phyloP scores from a whole-genome alignment of 2,888 invertebrate genomes.

The Catocala nupta region DNA sequence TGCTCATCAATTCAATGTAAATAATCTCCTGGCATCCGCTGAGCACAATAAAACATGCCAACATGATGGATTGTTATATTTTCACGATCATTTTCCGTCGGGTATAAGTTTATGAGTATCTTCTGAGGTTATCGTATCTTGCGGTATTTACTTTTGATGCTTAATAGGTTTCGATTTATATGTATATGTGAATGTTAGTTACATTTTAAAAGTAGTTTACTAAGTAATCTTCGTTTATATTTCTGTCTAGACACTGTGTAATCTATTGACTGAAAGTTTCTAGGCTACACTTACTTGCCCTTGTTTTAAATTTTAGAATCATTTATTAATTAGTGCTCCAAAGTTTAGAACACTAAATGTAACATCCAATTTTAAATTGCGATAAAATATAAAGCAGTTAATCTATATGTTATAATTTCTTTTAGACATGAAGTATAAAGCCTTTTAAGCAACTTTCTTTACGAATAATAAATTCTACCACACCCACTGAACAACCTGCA shows the following conservation, averaged over 20 bases:
- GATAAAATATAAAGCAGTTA: not conserved
- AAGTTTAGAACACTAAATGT: not conserved
- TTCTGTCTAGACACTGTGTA: not conserved
- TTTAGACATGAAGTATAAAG: not conserved
- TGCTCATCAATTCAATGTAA: conserved; percentile 83
- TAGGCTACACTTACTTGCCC: conserved; percentile 5
- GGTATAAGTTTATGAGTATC: conserved; percentile 51
- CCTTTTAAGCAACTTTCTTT: conserved; percentile 13
- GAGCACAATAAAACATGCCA: conserved; percentile 75
- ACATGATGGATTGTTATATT: conserved; percentile 78
- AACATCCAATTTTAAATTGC: conserved; percentile 4
- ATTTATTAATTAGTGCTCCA: conserved; percentile 6
- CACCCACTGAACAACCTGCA: conserved; percentile 35
- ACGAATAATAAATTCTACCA: conserved; percentile 32
- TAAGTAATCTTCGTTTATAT: not conserved
- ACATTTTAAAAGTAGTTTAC: not conserved
- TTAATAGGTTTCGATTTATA: conserved; percentile 1
- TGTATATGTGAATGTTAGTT: not conserved
- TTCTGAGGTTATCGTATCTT: conserved; percentile 41
- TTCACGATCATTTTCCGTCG: conserved; percentile 64
- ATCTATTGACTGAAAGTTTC: not conserved
- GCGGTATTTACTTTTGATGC: conserved; percentile 21
- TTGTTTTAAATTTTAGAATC: conserved; percentile 4
- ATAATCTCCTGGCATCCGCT: conserved; percentile 77
- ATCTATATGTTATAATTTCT: not conserved